Evolutionary conservation across 2,113 vertebrate genomes (phyloP).

Genomic region (Myotis davidii): DNA sequence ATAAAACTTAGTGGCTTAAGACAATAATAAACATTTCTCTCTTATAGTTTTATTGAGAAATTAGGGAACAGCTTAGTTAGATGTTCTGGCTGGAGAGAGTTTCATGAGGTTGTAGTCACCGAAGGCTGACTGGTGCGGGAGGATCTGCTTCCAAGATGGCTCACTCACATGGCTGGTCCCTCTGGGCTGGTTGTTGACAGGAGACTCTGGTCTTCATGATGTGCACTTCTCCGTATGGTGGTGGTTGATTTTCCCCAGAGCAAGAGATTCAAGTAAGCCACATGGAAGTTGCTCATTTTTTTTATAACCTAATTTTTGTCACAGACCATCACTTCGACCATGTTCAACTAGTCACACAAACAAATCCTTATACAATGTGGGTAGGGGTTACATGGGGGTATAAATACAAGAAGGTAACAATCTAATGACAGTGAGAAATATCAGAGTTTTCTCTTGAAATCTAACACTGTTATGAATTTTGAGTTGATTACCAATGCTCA

Average conservation of each 20-base stretch:
- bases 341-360: background rate
- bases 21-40: background rate
- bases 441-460: slow-evolving; percentile 6
- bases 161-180: background rate
- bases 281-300: background rate
- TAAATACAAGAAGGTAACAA: background rate
- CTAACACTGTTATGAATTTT: background rate
- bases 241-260: background rate
- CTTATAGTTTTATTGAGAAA: background rate
- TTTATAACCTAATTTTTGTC: background rate
- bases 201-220: background rate
- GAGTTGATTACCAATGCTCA: background rate
- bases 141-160: background rate
- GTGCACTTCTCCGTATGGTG: background rate
- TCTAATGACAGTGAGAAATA: background rate
- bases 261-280: background rate
- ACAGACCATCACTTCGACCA: background rate
- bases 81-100: background rate
- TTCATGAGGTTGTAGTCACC: background rate
- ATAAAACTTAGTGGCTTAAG: background rate
- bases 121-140: background rate
- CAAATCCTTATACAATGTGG: background rate
- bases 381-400: background rate
- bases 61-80: background rate
- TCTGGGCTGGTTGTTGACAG: background rate